Evolutionary conservation across 2,113 vertebrate genomes (phyloP), one percentile per base, ranked within the genome.

Genomic region (Rhinolophus ferrumequinum): DNA sequence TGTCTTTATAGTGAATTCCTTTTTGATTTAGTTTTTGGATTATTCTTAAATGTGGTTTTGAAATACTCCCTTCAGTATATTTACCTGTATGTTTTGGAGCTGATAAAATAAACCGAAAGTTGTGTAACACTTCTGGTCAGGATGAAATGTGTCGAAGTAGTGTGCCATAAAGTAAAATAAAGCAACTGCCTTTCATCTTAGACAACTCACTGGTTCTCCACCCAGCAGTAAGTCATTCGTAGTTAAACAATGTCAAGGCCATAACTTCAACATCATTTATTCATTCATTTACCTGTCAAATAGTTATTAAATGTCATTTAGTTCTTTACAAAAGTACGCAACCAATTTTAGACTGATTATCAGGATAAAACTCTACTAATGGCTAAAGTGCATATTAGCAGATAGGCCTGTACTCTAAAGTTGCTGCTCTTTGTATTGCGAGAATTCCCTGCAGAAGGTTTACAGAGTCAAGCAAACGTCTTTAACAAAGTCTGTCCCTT

Each of bases 1-100:
- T 73, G 94, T 88, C 84, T 83, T 76, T 87, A 56, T 21, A 38
- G 3, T 12, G 52, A 67, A 70, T 96, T 83, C 72, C 60, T 9
- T 96, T 84, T 89, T 81, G 73, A 58, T 35, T 77, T 93, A 60
- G 15, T 95, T 80, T 92, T 72, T 58, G 58, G 54, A 0, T 95
- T 56, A 77, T 91, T 97, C 35, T 75, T 82, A 82, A 64, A 26
- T 56, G 38, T 47, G 33, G n/a, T 67, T 93, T 94, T 77, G 9
- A 93, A 93, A 90, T 81, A 90, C 14, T 58, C 88, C n/a, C 47
- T 86, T 82, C 67, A 72, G 28, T 86, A 69, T 21, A 38, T 81
- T 76, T 87, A 56, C 4, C 12, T 90, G 2, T 70, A 75, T 76
- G 35, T 56, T 94, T 86, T 92, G 41, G 33, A 92, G 18, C n/a